Conservation (phyloP, 2,888 invertebrate genomes). For the Mycalesis mineus region DNA sequence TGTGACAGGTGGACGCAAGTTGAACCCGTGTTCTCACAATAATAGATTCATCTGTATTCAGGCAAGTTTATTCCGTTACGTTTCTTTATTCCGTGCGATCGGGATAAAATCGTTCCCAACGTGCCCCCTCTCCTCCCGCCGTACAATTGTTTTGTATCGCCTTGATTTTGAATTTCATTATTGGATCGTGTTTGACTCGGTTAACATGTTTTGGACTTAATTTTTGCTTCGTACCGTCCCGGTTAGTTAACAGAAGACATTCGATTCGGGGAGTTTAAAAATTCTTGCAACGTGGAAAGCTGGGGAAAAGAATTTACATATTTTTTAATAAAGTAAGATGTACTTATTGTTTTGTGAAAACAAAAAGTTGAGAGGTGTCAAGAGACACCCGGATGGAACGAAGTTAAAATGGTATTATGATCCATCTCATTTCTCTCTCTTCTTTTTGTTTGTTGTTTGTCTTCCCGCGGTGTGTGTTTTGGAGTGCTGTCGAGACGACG, state of each 20-base stretch:
- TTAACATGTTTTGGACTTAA: slow-evolving; percentile 34
- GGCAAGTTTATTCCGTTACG: slow-evolving; percentile 56
- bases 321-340: background rate
- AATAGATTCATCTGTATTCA: slow-evolving; percentile 52
- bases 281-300: background rate
- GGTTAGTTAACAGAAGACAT: slow-evolving; percentile 15
- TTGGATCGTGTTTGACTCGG: slow-evolving; percentile 27
- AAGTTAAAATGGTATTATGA: no score
- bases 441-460: no score
- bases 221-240: slow-evolving; percentile 19
- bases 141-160: slow-evolving; percentile 55
- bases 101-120: slow-evolving; percentile 61
- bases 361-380: no score
- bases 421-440: no score
- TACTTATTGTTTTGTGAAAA: no score
- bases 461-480: no score
- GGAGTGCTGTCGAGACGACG: no score
- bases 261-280: slow-evolving; percentile 8
- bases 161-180: slow-evolving; percentile 72
- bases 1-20: background rate
- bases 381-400: no score
- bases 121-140: slow-evolving; percentile 9
- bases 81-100: slow-evolving; percentile 57
- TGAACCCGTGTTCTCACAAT: slow-evolving; percentile 5
- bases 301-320: background rate